Percentiles rank a stretch among this genome's conserved stretches.
phyloP scores from a whole-genome alignment of 2,797 vertebrate species.

The Sebastes itinus region DNA sequence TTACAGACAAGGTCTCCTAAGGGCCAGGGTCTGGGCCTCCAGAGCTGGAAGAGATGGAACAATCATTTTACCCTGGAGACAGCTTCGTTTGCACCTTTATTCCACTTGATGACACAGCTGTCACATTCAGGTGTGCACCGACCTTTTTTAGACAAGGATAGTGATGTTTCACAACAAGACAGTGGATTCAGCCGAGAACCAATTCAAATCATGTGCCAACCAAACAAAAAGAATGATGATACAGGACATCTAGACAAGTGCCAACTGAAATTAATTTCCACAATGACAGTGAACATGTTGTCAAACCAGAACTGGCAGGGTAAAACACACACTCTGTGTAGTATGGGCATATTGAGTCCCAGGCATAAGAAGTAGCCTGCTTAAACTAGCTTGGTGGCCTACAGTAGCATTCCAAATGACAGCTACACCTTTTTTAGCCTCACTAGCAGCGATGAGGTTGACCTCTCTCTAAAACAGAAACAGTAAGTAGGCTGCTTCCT shows the following conservation, averaged over 20 bases:
- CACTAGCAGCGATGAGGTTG: neutral
- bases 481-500: neutral
- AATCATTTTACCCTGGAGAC: neutral
- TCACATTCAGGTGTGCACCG: neutral
- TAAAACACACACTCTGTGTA: neutral
- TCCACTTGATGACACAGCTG: neutral
- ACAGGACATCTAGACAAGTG: neutral
- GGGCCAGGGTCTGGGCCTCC: slow-evolving; percentile 82
- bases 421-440: neutral
- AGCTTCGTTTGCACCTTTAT: neutral
- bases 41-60: slow-evolving; percentile 67
- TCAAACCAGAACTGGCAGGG: neutral
- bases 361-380: neutral
- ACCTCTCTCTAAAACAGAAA: neutral
- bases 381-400: neutral
- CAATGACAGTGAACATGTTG: neutral
- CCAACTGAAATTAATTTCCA: neutral
- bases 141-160: neutral
- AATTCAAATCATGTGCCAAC: neutral
- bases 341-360: neutral
- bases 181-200: neutral
- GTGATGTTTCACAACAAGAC: neutral
- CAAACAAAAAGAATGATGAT: neutral
- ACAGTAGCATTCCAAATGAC: neutral
- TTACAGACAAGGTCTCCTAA: slow-evolving; percentile 84